These are phyloP conservation scores for Amphipyra tragopoginis DNA, from an alignment of 2,888 invertebrate species.

Conservation along the genomic window DNA sequence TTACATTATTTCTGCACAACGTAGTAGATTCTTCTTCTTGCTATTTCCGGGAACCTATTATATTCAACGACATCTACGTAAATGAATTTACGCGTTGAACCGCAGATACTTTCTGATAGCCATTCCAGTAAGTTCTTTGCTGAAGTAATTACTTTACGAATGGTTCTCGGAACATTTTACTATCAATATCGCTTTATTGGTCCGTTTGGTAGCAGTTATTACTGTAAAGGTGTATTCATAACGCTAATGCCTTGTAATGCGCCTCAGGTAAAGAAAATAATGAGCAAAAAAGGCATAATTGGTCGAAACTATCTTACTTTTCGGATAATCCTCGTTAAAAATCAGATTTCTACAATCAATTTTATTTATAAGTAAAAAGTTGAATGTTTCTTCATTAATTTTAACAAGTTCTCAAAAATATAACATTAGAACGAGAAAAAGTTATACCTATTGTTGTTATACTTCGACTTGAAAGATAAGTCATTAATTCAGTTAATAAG, in stretches of 20 bases:
- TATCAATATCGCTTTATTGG: slow-evolving; percentile 23
- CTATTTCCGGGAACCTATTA: not conserved
- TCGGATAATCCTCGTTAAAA: not conserved
- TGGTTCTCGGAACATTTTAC: slow-evolving; percentile 10
- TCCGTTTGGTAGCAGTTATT: slow-evolving; percentile 27
- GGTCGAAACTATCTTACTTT: not conserved
- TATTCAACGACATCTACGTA: not conserved
- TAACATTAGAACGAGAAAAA: too few relatives aligned
- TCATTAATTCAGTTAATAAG: too few relatives aligned
- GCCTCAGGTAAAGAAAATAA: slow-evolving; percentile 7
- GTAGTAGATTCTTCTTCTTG: too few relatives aligned
- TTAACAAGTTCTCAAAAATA: too few relatives aligned
- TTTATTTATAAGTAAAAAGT: too few relatives aligned
- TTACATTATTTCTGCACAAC: too few relatives aligned
- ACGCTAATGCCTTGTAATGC: not conserved
- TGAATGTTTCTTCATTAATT: too few relatives aligned
- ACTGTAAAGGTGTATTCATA: slow-evolving; percentile 8
- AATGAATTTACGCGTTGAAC: not conserved
- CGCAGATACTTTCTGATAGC: not conserved
- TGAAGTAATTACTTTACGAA: slow-evolving; percentile 5
- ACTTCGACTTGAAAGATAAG: too few relatives aligned
- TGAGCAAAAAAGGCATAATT: slow-evolving; percentile 3
- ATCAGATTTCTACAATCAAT: too few relatives aligned
- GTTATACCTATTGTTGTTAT: too few relatives aligned
- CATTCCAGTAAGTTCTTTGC: not conserved